A percentile compares a stretch with the other conserved stretches of the same genome.
Conservation (phyloP, 2,888 invertebrate genomes). For the Sarcophaga rosellei region DNA sequence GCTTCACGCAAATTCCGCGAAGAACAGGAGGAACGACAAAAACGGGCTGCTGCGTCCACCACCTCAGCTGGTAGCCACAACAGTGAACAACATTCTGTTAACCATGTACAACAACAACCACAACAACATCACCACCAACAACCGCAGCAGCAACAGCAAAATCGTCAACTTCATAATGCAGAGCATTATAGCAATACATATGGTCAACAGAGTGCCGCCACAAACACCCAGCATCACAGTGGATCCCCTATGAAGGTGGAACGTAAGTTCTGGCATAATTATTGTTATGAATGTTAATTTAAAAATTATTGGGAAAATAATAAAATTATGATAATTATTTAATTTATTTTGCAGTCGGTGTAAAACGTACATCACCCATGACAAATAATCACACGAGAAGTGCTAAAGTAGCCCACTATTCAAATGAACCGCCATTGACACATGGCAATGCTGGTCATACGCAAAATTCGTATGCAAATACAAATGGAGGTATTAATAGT, state of each 20-base stretch:
- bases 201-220: conserved; percentile 54
- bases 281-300: background rate
- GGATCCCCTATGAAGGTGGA: conserved; percentile 78
- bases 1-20: conserved; percentile 84
- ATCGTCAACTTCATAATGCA: conserved; percentile 53
- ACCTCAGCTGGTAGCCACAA: conserved; percentile 59
- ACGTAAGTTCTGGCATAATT: conserved; percentile 73
- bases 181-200: conserved; percentile 49
- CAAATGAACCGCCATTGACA: conserved; percentile 70
- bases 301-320: background rate
- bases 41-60: conserved; percentile 77
- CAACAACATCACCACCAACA: conserved; percentile 60
- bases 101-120: conserved; percentile 40
- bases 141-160: conserved; percentile 57
- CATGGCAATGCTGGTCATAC: conserved; percentile 39
- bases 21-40: conserved; percentile 81
- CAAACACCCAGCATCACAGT: conserved; percentile 64
- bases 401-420: conserved; percentile 80
- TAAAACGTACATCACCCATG: conserved; percentile 83
- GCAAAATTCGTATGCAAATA: conserved; percentile 74
- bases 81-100: conserved; percentile 70
- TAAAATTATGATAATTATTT: background rate
- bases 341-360: conserved; percentile 73
- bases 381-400: conserved; percentile 81
- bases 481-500: conserved; percentile 70